phyloP scores from a whole-genome alignment of 2,113 vertebrate genomes.

The Murina feae region DNA sequence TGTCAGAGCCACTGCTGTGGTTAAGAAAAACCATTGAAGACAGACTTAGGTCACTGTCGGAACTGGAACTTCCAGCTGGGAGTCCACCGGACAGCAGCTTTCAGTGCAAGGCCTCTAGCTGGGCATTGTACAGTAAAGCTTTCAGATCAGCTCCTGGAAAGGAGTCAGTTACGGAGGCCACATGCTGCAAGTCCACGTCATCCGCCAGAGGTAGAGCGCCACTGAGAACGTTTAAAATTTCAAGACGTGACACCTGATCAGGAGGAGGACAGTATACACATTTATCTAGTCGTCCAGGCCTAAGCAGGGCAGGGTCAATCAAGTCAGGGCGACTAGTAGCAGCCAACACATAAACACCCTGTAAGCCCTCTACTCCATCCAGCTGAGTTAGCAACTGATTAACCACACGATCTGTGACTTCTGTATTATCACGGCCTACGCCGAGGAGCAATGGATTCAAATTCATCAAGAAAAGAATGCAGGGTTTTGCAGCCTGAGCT shows the following conservation, averaged over 20 bases:
- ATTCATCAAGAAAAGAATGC: slow-evolving; percentile 97
- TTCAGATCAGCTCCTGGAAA: slow-evolving; percentile 97
- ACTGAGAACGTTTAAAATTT: slow-evolving; percentile 93
- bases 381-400: slow-evolving; percentile 96
- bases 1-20: slow-evolving; percentile 94
- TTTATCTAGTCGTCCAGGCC: slow-evolving; percentile 96
- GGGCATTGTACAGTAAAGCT: slow-evolving; percentile 94
- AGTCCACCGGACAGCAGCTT: slow-evolving; percentile 73
- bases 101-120: slow-evolving; percentile 89
- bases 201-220: slow-evolving; percentile 83
- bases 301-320: slow-evolving; percentile 94
- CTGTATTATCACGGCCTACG: slow-evolving; percentile 97
- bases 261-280: slow-evolving; percentile 95
- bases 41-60: slow-evolving; percentile 94
- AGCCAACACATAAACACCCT: slow-evolving; percentile 96
- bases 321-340: slow-evolving; percentile 97
- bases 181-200: slow-evolving; percentile 90
- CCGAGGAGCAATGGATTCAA: slow-evolving; percentile 96
- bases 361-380: slow-evolving; percentile 95
- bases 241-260: slow-evolving; percentile 89
- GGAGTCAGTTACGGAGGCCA: slow-evolving; percentile 86
- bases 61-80: slow-evolving; percentile 87
- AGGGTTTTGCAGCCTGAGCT: slow-evolving; percentile 95
- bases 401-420: slow-evolving; percentile 96
- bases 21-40: slow-evolving; percentile 97